Conservation (phyloP, 2,797 vertebrate genomes). For the Sarcoramphus papa region DNA sequence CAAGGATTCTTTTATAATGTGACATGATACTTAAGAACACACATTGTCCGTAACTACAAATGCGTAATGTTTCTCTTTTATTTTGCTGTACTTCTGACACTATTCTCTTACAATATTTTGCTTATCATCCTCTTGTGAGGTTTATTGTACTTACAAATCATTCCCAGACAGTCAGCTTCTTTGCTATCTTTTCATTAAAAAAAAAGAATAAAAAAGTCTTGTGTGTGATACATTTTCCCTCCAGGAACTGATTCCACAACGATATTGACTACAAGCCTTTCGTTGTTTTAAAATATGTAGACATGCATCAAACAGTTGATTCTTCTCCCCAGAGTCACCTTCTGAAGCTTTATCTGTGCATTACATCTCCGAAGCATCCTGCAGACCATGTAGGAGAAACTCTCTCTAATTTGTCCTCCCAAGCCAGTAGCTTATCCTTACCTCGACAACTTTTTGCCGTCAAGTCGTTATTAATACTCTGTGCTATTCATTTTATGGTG, state of each 20-base stretch:
- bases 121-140: constrained; percentile 39
- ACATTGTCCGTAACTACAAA: not conserved
- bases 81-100: constrained; percentile 42
- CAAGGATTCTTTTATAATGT: constrained; percentile 35
- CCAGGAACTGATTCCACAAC: constrained; percentile 46
- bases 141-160: constrained; percentile 62
- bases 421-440: not conserved
- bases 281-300: constrained; percentile 46
- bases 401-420: not conserved
- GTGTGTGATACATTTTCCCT: constrained; percentile 40
- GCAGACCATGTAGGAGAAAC: not conserved
- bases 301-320: not conserved
- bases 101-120: constrained; percentile 36
- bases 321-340: not conserved
- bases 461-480: not conserved
- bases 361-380: not conserved
- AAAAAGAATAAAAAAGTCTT: not conserved
- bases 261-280: constrained; percentile 45
- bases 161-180: constrained; percentile 43
- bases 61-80: constrained; percentile 12
- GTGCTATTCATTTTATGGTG: not conserved
- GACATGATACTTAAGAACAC: constrained; percentile 17
- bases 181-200: constrained; percentile 49
- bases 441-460: not conserved
- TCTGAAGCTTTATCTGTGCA: not conserved